phyloP scores from a whole-genome alignment of 2,797 vertebrate species.

The Momotus momota region DNA sequence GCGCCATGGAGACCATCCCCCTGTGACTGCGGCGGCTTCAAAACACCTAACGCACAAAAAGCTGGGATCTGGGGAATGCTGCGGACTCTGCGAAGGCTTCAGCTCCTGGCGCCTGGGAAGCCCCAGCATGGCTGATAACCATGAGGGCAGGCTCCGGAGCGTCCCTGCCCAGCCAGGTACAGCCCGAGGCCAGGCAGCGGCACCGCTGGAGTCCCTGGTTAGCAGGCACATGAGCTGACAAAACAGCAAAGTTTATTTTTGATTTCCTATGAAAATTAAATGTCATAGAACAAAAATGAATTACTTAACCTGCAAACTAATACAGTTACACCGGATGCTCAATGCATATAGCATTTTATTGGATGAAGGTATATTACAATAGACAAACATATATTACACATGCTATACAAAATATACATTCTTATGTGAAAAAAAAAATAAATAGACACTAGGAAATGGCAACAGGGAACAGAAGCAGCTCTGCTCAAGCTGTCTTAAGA shows the following conservation, averaged over 20 bases:
- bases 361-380: constrained; percentile 70
- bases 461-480: constrained; percentile 41
- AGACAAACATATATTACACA: constrained; percentile 78
- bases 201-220: background rate
- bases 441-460: constrained; percentile 70
- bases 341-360: constrained; percentile 76
- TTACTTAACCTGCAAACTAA: background rate
- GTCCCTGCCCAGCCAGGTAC: background rate
- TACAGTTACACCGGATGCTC: background rate
- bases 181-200: background rate
- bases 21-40: background rate
- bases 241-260: background rate
- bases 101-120: background rate
- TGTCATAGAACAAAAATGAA: background rate
- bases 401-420: constrained; percentile 84
- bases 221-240: background rate
- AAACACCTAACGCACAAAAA: background rate
- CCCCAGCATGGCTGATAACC: fast-evolving
- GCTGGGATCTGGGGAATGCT: background rate
- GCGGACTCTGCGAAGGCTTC: background rate
- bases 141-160: background rate
- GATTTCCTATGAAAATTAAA: background rate
- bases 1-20: background rate
- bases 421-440: constrained; percentile 78
- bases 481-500: background rate